phyloP scores from a whole-genome alignment of 2,888 invertebrate species.

The Tanaodytes sp. region DNA sequence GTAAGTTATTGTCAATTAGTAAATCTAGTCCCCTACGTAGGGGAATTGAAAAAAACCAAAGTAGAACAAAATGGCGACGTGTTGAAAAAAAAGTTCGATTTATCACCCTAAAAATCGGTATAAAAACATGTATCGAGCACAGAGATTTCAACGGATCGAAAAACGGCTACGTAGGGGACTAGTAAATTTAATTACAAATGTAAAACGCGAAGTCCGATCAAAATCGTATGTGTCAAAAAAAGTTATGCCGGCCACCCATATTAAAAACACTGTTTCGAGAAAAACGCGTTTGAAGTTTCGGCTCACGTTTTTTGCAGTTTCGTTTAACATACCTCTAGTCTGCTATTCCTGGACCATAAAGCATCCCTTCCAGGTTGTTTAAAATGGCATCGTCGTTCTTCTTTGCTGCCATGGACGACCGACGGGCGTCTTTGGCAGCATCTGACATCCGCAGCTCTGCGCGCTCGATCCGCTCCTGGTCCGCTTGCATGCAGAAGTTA shows the following conservation, averaged over 20 bases:
- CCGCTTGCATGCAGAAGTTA: slow-evolving; percentile 7
- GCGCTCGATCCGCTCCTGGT: slow-evolving; percentile 7
- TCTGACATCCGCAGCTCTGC: slow-evolving; percentile 7
- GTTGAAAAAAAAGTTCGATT: no score
- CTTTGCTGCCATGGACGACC: slow-evolving; percentile 8
- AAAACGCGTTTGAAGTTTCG: slow-evolving; percentile 15
- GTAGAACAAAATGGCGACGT: no score
- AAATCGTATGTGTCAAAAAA: not conserved
- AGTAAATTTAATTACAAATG: not conserved
- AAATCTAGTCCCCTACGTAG: no score
- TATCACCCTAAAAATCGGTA: no score
- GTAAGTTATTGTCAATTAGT: no score
- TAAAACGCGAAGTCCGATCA: no score
- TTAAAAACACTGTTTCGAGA: slow-evolving; percentile 7
- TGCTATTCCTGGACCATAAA: slow-evolving; percentile 14
- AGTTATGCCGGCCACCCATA: not conserved
- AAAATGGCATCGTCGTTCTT: not conserved
- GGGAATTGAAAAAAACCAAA: no score
- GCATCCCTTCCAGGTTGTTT: not conserved
- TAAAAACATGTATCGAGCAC: no score
- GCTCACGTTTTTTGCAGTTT: slow-evolving; percentile 9
- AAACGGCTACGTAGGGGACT: not conserved
- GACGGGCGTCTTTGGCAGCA: slow-evolving; percentile 8
- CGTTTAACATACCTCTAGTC: slow-evolving; percentile 21
- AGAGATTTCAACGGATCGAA: no score